Evolutionary conservation across 1,140 invertebrate genomes (phyloP).

Genomic region (Argopecten irradians): DNA sequence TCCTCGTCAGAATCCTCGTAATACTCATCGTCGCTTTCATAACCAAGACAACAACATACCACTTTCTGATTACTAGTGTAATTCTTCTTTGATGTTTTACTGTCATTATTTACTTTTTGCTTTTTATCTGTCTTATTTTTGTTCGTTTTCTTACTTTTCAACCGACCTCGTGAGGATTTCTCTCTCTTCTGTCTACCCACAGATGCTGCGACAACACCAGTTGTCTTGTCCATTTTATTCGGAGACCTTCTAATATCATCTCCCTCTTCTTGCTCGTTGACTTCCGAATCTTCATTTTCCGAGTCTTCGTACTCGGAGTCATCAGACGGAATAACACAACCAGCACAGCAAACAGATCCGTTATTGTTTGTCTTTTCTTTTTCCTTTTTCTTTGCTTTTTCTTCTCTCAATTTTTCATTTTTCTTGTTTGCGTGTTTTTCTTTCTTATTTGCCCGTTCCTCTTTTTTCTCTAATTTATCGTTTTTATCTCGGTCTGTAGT

Average conservation of each 20-base stretch:
- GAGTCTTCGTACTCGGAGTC: neutral
- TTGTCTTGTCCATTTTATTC: neutral
- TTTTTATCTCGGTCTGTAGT: neutral
- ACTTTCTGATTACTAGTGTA: neutral
- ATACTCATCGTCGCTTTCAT: neutral
- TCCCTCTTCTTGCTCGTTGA: neutral
- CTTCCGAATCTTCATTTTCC: neutral
- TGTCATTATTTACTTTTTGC: neutral
- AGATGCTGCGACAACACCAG: neutral
- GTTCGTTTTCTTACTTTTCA: neutral
- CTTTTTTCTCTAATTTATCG: neutral
- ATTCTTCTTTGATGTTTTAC: neutral
- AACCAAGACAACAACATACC: neutral
- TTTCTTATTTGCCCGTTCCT: neutral
- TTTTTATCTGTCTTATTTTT: neutral
- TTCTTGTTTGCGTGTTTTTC: neutral
- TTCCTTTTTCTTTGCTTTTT: neutral
- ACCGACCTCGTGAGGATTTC: neutral
- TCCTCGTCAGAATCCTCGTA: neutral
- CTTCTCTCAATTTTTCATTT: neutral
- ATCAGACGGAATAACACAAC: neutral
- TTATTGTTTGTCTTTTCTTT: neutral
- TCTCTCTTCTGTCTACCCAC: neutral
- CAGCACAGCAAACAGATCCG: neutral
- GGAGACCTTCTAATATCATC: neutral